phyloP scores from a whole-genome alignment of 1,140 invertebrate species.

The Homarus americanus region DNA sequence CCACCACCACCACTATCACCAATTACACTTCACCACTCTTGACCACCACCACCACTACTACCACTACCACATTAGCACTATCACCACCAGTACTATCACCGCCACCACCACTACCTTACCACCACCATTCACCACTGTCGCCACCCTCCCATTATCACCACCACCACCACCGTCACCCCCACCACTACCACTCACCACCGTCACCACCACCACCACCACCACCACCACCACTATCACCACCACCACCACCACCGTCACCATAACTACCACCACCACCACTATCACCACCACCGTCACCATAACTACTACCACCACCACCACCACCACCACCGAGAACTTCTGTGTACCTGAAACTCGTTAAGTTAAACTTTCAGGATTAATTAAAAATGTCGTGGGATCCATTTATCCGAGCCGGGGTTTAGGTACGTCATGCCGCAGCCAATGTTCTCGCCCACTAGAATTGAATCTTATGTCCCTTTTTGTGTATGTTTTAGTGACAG shows the following conservation, averaged over 20 bases:
- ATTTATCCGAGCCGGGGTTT: not conserved
- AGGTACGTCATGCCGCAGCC: not conserved
- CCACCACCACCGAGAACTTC: too few relatives aligned
- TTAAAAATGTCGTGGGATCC: not conserved
- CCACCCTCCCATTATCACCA: not conserved
- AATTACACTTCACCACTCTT: too few relatives aligned
- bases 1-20: too few relatives aligned
- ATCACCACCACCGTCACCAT: not conserved
- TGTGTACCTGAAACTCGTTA: slow-evolving; percentile 12
- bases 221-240: not conserved
- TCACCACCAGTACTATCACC: not conserved
- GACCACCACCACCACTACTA: too few relatives aligned
- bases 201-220: too few relatives aligned
- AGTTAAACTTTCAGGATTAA: slow-evolving; percentile 12
- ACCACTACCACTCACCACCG: not conserved
- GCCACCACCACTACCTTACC: not conserved
- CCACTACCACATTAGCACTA: not conserved
- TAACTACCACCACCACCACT: not conserved
- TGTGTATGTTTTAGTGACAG: too few relatives aligned
- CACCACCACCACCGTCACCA: not conserved
- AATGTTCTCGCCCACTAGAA: too few relatives aligned
- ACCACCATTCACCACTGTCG: not conserved
- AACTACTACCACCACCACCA: too few relatives aligned
- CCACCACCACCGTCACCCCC: not conserved
- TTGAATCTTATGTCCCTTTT: too few relatives aligned